Base-by-base conservation (phyloP, 1,140 invertebrate species). In the Hycleus cichorii region DNA sequence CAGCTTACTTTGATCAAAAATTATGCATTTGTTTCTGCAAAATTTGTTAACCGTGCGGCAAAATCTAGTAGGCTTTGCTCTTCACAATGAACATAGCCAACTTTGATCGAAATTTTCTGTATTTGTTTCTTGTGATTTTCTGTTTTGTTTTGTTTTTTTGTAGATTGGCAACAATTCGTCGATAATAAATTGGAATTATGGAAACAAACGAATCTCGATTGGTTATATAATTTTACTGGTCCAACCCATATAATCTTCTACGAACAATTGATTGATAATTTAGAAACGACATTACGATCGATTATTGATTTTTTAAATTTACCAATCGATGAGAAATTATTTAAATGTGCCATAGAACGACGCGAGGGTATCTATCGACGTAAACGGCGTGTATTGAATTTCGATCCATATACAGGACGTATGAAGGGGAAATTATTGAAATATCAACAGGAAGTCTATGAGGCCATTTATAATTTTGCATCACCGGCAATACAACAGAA, bases 111-210 rank as follows among this genome's bases (percentile, higher is more conserved):
- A 1, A 18, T 18, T 18, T 18, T 18, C 18, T 18, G 18, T 18
- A 18, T 18, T 18, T 18, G 18, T 18, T 18, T 18, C 18, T 18
- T 1, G 18, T 18, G 18, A 18, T 18, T 18, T 18, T 18, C 18
- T 18, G 18, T 18, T 18, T 18, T 26, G 44, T 2, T 43, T 43
- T 38, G 42, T 12, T 57, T 43, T 46, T 51, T 65, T 71, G 10
- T 69, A 89, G 87, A 85, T 71, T 90, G 87, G 87, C 76, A 80
- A 39, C 78, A 81, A 43, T 88, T 88, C 73, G 86, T 88, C 5
- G 72, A 72, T 9, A 80, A 79, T n/a, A 86, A 87, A 66, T 72
- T 86, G n/a, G 67, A 74, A 39, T 74, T 76, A 2, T 90, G 87
- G 87, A 80, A 83, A 71, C 73, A 80, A 10, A 81, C 84, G 26